phyloP scores from a whole-genome alignment of 2,113 vertebrate genomes.

The Heterocephalus glaber region DNA sequence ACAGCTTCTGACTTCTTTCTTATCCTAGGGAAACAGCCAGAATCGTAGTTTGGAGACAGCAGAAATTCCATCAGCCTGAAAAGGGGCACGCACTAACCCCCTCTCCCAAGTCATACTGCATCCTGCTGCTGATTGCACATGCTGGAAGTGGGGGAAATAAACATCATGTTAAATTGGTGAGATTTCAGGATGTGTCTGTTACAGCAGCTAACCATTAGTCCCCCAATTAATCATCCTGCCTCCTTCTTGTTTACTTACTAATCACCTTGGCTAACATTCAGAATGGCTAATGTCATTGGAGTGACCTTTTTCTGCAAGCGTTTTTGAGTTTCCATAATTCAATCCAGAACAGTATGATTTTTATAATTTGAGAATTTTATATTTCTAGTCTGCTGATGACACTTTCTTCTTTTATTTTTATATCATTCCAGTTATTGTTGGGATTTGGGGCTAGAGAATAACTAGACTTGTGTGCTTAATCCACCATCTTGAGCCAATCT shows the following conservation, averaged over 20 bases:
- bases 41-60: not conserved
- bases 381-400: not conserved
- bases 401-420: slow-evolving; percentile 42
- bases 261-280: slow-evolving; percentile 4
- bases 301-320: not conserved
- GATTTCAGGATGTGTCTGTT: not conserved
- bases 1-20: not conserved
- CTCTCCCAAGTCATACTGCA: not conserved
- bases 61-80: not conserved
- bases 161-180: not conserved
- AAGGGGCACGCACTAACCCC: not conserved
- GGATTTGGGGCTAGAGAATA: slow-evolving; percentile 15
- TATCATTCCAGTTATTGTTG: slow-evolving; percentile 29
- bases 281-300: not conserved
- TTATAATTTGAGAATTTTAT: slow-evolving; percentile 23
- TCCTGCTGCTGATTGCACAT: not conserved
- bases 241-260: slow-evolving; percentile 30
- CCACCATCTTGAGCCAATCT: slow-evolving; percentile 13
- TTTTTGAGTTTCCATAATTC: not conserved
- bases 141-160: not conserved
- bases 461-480: slow-evolving; percentile 57
- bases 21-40: not conserved
- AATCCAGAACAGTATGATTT: not conserved
- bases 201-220: not conserved
- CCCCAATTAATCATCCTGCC: not conserved